Evolutionary conservation across 1,140 invertebrate species (phyloP), one percentile per base, ranked within the genome.

Genomic region (Nasonia giraulti): DNA sequence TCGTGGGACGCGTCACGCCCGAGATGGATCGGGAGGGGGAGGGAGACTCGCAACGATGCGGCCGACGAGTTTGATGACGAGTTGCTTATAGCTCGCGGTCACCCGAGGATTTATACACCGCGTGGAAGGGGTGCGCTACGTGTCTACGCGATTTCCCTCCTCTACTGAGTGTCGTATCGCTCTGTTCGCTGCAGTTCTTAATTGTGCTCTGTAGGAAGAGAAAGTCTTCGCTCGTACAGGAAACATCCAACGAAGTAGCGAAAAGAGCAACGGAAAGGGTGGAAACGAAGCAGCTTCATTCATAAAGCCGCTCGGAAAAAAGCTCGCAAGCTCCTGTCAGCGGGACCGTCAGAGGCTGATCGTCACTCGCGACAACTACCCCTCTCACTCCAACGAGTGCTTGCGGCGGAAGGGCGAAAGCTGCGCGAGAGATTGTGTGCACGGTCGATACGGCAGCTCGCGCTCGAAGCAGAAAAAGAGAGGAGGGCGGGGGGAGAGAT

Each of bases 341-440:
- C 69, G 27, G 3, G 12, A 71, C 69, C 23, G 69, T 71, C 69
- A 31, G 14, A 4, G 5, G 69, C 17, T 17, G 27, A 27, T 27
- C 23, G 69, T 71, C 69, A 71, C 69, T 4, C 8, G 17, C 11
- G 17, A 27, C 69, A 71, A n/a, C 8, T 8, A 12, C 27, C 10
- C 69, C 55, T 62, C 20, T 33, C 82, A 37, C 77, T 20, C 33
- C 73, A 5, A 3, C 85, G 27, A 2, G 20, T 62, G 88, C 66
- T 77, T 80, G 33, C 33, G 74, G 74, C 85, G 86, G 55, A 89
- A 89, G 90, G 90, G 89, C 87, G 90, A 90, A 90, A 91, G 86
- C 91, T 87, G 82, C 68, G 78, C 87, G 79, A 86, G 55, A 62
- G 55, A 27, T 71, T 27, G 27, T 11, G 23, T 71, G 23, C 68